These are phyloP conservation scores for Phorcus lineatus DNA, from an alignment of 2,888 invertebrate species.

Conservation along the genomic window DNA sequence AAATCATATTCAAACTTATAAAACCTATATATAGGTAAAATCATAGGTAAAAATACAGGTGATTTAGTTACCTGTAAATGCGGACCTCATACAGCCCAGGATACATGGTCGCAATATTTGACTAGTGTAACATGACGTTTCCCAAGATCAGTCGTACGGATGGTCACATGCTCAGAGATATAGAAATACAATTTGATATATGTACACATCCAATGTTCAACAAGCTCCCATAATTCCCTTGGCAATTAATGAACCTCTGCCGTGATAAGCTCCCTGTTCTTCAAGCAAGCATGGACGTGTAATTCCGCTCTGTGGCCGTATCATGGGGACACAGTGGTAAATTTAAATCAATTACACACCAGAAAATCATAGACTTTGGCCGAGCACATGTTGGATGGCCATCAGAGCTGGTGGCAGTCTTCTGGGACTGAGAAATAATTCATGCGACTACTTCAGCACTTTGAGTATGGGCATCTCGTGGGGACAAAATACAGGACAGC, in stretches of 20 bases:
- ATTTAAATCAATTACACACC: conserved; percentile 28
- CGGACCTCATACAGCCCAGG: conserved; percentile 29
- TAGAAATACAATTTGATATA: not conserved
- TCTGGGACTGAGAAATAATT: conserved; percentile 10
- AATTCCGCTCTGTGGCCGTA: not conserved
- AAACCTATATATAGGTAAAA: too few species aligned
- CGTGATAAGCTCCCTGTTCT: not conserved
- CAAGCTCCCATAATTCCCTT: conserved; percentile 4
- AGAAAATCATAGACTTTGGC: conserved; percentile 9
- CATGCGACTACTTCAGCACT: conserved; percentile 9
- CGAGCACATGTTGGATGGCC: not conserved
- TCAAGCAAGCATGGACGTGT: not conserved
- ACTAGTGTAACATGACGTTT: not conserved
- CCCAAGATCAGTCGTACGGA: too few species aligned
- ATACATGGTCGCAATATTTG: conserved; percentile 21
- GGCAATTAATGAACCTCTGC: conserved; percentile 1
- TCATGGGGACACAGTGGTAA: not conserved
- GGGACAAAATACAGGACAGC: too few species aligned
- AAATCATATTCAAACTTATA: too few species aligned
- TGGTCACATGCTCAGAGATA: not conserved
- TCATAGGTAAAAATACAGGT: not conserved
- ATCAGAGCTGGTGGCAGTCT: not conserved
- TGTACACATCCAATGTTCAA: not conserved
- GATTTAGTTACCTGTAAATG: conserved; percentile 19
- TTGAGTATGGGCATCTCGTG: not conserved